A percentile compares a stretch with the other conserved stretches of the same genome.
These are phyloP conservation scores for Macropodus opercularis DNA, from an alignment of 2,797 vertebrate species.

Conservation along the genomic window DNA sequence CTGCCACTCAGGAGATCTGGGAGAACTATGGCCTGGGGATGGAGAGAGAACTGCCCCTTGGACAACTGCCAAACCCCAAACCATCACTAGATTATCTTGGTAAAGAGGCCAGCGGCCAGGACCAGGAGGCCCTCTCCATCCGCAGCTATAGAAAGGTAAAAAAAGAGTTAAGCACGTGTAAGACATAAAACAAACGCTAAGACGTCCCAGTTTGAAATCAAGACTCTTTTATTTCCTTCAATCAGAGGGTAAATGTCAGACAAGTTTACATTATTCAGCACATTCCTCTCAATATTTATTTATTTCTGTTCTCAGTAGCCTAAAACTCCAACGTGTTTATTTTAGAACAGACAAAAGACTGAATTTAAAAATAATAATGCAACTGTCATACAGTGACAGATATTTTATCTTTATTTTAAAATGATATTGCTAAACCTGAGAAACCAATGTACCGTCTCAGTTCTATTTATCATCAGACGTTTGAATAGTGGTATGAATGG, in stretches of 20 bases:
- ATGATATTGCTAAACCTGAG: neutral
- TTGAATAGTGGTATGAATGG: neutral
- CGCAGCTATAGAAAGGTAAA: constrained; percentile 91
- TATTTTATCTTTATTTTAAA: neutral
- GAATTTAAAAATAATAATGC: neutral
- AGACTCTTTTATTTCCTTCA: neutral
- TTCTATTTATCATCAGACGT: neutral
- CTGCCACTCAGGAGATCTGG: constrained; percentile 91
- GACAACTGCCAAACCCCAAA: constrained; percentile 64
- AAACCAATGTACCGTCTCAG: neutral
- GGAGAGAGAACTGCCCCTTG: constrained; percentile 72
- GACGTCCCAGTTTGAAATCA: neutral
- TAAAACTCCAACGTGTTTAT: too few relatives aligned
- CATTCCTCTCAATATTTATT: constrained; percentile 1
- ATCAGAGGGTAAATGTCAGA: constrained; percentile 5
- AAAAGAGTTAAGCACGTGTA: neutral
- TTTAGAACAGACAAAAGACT: neutral
- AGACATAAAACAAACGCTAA: neutral
- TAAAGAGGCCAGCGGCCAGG: constrained; percentile 71
- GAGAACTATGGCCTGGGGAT: constrained; percentile 83
- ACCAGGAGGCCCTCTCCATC: constrained; percentile 85
- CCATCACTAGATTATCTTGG: constrained; percentile 79
- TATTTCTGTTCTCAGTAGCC: too few relatives aligned
- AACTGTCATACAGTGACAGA: neutral
- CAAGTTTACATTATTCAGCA: constrained; percentile 16